These are phyloP conservation scores for Pharmacophagus antenor DNA, from an alignment of 2,888 invertebrate species.

Conservation along the genomic window DNA sequence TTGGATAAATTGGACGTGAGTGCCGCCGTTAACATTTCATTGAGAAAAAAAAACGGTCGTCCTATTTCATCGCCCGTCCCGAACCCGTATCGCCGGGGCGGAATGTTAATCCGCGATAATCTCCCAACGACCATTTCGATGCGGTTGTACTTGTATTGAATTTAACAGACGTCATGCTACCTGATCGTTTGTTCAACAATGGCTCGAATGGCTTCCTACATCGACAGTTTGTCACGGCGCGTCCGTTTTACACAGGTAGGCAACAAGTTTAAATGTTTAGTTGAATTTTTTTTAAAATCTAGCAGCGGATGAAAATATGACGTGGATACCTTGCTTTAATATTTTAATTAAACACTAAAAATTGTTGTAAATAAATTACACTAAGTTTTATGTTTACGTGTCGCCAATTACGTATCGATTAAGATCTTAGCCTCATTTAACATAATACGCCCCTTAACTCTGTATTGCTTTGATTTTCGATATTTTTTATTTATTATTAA, in stretches of 20 bases:
- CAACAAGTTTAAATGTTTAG: constrained; percentile 46
- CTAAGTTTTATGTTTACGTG: too few species aligned
- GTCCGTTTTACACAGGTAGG: constrained; percentile 61
- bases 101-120: constrained; percentile 79
- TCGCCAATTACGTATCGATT: too few species aligned
- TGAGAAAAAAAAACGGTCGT: constrained; percentile 55
- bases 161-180: constrained; percentile 70
- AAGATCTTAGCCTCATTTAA: too few species aligned
- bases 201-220: constrained; percentile 62
- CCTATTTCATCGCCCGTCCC: constrained; percentile 47
- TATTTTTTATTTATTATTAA: too few species aligned
- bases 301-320: not conserved
- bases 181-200: constrained; percentile 66
- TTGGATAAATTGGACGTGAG: constrained; percentile 68
- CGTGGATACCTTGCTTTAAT: not conserved
- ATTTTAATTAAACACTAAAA: too few species aligned
- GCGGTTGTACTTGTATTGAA: constrained; percentile 57
- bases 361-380: too few species aligned
- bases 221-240: constrained; percentile 46
- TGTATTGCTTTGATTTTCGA: too few species aligned
- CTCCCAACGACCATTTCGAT: constrained; percentile 47
- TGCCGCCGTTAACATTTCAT: constrained; percentile 49
- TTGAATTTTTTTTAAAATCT: not conserved
- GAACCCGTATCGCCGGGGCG: constrained; percentile 51
- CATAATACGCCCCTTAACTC: too few species aligned